Percentiles rank a stretch among this genome's conserved stretches.
These are phyloP conservation scores for Pogonomyrmex barbatus DNA, from an alignment of 1,140 invertebrate species.

Conservation along the genomic window DNA sequence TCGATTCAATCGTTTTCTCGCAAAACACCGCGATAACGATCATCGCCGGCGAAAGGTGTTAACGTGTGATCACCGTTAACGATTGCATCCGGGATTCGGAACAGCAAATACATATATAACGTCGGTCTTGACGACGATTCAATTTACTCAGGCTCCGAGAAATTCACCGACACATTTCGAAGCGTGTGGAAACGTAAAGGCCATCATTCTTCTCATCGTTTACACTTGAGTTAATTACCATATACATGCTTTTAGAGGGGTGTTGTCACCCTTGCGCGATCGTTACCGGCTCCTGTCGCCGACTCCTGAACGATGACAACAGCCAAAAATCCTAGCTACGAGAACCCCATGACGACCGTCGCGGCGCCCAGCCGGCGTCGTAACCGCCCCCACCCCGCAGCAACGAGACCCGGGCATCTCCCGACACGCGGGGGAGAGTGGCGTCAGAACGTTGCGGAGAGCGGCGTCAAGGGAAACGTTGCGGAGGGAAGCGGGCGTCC, in stretches of 20 bases:
- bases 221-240: slow-evolving; percentile 18
- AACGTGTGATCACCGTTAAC: neutral
- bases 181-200: too few species aligned
- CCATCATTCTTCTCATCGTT: neutral
- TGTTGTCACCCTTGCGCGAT: slow-evolving; percentile 63
- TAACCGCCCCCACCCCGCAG: neutral
- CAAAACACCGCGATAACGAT: slow-evolving; percentile 36
- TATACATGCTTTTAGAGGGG: slow-evolving; percentile 13
- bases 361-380: slow-evolving; percentile 61
- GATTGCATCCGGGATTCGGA: neutral
- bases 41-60: neutral
- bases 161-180: neutral
- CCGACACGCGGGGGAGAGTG: slow-evolving; percentile 57
- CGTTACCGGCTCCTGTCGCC: slow-evolving; percentile 70
- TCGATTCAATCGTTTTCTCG: slow-evolving; percentile 20
- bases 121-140: neutral
- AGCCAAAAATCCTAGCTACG: slow-evolving; percentile 67
- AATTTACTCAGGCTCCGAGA: neutral
- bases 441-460: slow-evolving; percentile 66
- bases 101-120: neutral
- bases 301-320: slow-evolving; percentile 55
- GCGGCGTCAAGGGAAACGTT: slow-evolving; percentile 51
- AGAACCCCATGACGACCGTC: slow-evolving; percentile 52
- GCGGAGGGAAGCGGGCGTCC: slow-evolving; percentile 66
- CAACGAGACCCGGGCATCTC: slow-evolving; percentile 46